Conservation (phyloP, 2,797 vertebrate genomes). For the Fringilla coelebs region DNA sequence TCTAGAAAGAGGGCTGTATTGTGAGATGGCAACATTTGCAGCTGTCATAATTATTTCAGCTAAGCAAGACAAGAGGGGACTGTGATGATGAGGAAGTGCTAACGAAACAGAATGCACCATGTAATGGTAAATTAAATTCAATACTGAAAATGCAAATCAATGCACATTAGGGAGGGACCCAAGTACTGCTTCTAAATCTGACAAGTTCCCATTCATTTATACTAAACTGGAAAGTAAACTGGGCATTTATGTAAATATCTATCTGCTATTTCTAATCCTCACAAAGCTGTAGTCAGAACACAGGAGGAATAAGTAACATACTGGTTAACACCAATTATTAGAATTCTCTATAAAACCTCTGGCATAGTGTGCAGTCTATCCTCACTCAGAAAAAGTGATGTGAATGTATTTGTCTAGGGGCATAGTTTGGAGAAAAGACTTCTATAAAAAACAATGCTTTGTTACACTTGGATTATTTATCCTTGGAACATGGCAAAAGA, state of each 20-base stretch:
- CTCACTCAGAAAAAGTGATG: neutral
- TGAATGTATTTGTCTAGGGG: neutral
- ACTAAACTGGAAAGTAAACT: neutral
- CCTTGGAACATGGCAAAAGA: neutral
- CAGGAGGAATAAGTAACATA: neutral
- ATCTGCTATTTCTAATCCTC: neutral
- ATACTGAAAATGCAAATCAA: neutral
- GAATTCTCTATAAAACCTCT: neutral
- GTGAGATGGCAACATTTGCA: neutral
- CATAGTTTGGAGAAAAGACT: neutral
- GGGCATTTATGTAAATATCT: neutral
- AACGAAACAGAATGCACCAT: neutral
- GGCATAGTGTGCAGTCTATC: neutral
- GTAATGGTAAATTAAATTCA: neutral
- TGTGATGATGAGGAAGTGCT: neutral
- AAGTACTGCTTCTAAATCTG: neutral
- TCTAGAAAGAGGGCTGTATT: neutral
- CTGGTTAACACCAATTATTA: neutral
- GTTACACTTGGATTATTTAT: neutral
- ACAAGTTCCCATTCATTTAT: neutral
- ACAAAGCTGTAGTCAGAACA: neutral
- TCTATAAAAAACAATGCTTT: neutral
- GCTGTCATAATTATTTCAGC: constrained; percentile 20
- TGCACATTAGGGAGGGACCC: rapidly evolving
- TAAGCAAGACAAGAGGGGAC: neutral